Conservation (phyloP, 2,888 invertebrate species). For the Drosophila melanosoma region DNA sequence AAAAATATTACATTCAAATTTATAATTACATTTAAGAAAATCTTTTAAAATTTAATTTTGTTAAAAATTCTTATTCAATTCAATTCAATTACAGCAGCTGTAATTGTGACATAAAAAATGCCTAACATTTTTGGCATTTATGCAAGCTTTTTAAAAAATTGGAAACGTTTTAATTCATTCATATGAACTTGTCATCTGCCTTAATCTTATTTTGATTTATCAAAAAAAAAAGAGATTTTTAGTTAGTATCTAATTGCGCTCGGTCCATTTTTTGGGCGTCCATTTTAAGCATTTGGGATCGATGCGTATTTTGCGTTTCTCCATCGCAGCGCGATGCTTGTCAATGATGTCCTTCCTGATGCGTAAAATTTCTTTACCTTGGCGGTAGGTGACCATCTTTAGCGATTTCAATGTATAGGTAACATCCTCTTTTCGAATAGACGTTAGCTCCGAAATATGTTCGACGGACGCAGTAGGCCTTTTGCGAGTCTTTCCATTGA, state of each 20-base stretch:
- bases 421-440: conserved; percentile 99
- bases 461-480: conserved; percentile 97
- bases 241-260: conserved; percentile 86
- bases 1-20: background rate
- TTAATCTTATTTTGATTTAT: background rate
- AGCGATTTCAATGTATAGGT: conserved; percentile 98
- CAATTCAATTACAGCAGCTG: background rate
- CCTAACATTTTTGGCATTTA: background rate
- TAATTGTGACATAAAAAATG: background rate
- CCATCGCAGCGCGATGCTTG: conserved; percentile 94
- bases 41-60: background rate
- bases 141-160: background rate
- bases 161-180: background rate
- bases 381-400: conserved; percentile 98
- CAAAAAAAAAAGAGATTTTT: background rate
- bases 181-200: background rate
- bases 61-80: background rate
- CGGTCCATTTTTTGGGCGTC: conserved; percentile 99
- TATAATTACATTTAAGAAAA: background rate
- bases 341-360: conserved; percentile 94
- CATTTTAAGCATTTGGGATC: conserved; percentile 98
- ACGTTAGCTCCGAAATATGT: conserved; percentile 99
- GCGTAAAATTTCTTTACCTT: conserved; percentile 98
- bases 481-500: conserved; percentile 93
- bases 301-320: conserved; percentile 93